Evolutionary conservation across 1,140 invertebrate genomes (phyloP), one percentile per base, ranked within the genome.

Genomic region (Drosophila ficusphila): DNA sequence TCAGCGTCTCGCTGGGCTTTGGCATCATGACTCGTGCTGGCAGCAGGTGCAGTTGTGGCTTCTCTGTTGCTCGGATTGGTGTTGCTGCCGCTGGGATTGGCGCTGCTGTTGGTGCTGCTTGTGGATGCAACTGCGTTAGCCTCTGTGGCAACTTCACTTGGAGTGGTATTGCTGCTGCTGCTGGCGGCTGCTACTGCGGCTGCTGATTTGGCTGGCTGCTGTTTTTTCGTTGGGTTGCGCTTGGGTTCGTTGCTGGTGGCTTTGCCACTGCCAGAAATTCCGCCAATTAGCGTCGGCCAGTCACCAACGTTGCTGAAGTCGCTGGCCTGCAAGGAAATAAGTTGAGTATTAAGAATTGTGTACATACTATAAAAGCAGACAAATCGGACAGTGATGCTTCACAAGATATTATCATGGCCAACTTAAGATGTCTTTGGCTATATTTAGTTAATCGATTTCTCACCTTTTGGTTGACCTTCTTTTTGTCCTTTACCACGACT

Each of bases 291-390:
- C 64, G 95, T 94, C 56, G 96, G 96, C 96, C 96, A 97, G 91
- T 96, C 95, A 58, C 94, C 94, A 72, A 94, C 94, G 92, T 96
- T 94, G 68, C 93, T 93, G 79, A 96, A 95, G 90, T 95, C 94
- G 90, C 94, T 95, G 44, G 94, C 94, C 95, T 96, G 90, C n/a
- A n/a, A n/a, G n/a, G n/a, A n/a, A n/a, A n/a, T 4, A 92, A 93
- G 79, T 86, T 39, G 72, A 3, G 9, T 11, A 1, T 9, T 38
- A 4, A 9, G 3, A 11, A 18, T 38, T 18, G 18, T 1, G 7
- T 3, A 36, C 34, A 14, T 4, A 34, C n/a, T 3, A 16, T n/a
- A n/a, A n/a, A n/a, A n/a, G n/a, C n/a, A n/a, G n/a, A n/a, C 12
- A 21, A 38, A 19, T 23, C 27, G 8, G 12, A 41, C 21, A 46